Evolutionary conservation across 2,888 invertebrate genomes (phyloP).

Genomic region (Xanthostigma xanthostigma): DNA sequence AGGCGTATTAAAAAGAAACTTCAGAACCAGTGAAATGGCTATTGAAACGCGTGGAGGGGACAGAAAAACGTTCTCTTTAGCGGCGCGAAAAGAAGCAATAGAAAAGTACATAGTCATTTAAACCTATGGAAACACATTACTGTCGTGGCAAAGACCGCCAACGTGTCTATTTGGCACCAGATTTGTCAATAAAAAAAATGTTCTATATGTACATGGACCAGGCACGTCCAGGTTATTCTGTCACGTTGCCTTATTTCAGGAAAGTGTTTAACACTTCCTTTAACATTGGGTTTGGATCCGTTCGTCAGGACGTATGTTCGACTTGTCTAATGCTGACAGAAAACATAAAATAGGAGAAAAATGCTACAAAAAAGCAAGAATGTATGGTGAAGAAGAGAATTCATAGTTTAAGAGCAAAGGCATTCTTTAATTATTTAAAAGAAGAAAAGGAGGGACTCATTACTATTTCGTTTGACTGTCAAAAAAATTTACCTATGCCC

Average conservation of each 20-base stretch:
- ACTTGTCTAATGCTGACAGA: slow-evolving; percentile 11
- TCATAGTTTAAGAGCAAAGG: no score
- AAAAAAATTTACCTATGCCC: no score
- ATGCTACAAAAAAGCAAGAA: no score
- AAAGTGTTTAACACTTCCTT: slow-evolving; percentile 11
- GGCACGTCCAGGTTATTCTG: slow-evolving; percentile 8
- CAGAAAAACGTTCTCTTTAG: no score
- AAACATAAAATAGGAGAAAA: slow-evolving; percentile 11
- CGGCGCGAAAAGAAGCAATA: no score
- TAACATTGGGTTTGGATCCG: slow-evolving; percentile 14
- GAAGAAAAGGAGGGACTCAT: no score
- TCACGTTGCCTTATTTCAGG: slow-evolving; percentile 11
- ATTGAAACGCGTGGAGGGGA: no score
- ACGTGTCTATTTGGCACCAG: neutral
- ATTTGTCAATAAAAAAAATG: neutral
- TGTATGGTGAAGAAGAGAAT: no score
- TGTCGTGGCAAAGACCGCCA: slow-evolving; percentile 10
- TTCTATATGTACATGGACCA: slow-evolving; percentile 7
- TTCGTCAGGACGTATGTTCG: slow-evolving; percentile 13
- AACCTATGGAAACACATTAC: slow-evolving; percentile 13
- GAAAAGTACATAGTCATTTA: slow-evolving; percentile 2
- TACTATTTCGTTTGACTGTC: no score
- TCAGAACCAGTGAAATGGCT: neutral
- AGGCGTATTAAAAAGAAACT: slow-evolving; percentile 3
- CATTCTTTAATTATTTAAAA: no score